Conservation (phyloP, 2,113 vertebrate species). For the Etheostoma spectabile region DNA sequence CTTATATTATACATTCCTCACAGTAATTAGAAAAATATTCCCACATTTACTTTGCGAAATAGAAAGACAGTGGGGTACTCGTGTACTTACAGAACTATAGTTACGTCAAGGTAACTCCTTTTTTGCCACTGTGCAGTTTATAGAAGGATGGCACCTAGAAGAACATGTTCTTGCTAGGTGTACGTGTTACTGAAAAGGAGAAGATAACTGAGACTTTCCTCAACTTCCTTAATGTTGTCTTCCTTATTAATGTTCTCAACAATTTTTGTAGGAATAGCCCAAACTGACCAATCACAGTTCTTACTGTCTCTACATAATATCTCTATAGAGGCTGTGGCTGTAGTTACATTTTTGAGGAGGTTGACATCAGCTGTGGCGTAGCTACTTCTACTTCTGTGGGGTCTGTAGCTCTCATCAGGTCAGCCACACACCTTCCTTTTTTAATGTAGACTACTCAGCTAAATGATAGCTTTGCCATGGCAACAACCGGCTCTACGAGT, state of each 20-base stretch:
- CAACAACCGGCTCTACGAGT: slow-evolving; percentile 65
- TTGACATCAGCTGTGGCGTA: background rate
- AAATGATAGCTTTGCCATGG: slow-evolving; percentile 71
- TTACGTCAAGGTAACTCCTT: background rate
- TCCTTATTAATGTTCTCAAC: background rate
- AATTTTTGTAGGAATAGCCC: background rate
- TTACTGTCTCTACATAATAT: background rate
- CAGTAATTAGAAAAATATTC: background rate
- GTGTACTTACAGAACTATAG: background rate
- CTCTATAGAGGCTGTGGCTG: background rate
- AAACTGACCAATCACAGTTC: background rate
- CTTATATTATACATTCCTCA: background rate
- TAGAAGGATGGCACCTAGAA: background rate
- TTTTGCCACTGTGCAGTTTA: background rate
- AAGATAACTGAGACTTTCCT: background rate
- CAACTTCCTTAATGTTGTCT: background rate
- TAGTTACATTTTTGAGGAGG: background rate
- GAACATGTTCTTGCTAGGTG: background rate
- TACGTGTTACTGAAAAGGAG: background rate
- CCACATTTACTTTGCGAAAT: background rate
- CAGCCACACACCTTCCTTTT: slow-evolving; percentile 13
- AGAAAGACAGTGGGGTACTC: background rate
- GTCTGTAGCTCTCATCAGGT: background rate
- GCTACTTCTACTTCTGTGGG: background rate
- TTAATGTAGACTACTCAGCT: slow-evolving; percentile 19